phyloP scores from a whole-genome alignment of 2,113 vertebrate species.

The Seriola rivoliana region DNA sequence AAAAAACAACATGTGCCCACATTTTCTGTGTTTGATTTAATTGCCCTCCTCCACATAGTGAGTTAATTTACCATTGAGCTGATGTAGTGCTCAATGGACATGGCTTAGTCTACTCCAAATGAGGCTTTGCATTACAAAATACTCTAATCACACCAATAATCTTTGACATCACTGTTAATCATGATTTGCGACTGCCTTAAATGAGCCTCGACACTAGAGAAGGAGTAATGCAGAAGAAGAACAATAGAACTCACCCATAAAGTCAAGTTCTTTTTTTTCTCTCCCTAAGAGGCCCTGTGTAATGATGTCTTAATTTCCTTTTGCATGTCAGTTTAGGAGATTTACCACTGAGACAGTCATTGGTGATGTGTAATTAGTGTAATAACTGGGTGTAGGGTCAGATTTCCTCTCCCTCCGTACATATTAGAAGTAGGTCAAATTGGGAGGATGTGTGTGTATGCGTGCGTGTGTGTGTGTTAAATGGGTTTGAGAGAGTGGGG shows the following conservation, averaged over 20 bases:
- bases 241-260: constrained; percentile 12
- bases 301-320: constrained; percentile 70
- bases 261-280: constrained; percentile 29
- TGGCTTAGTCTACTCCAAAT: constrained; percentile 51
- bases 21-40: constrained; percentile 37
- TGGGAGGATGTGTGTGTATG: constrained; percentile 16
- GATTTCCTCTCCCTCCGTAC: constrained; percentile 50
- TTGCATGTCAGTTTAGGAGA: constrained; percentile 63
- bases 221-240: constrained; percentile 8
- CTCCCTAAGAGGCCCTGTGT: constrained; percentile 1
- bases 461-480: constrained; percentile 46
- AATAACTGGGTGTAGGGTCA: constrained; percentile 79
- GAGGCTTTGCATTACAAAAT: constrained; percentile 58
- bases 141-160: constrained; percentile 51
- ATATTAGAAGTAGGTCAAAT: constrained; percentile 74
- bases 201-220: constrained; percentile 30
- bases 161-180: constrained; percentile 49
- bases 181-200: constrained; percentile 38
- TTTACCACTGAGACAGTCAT: constrained; percentile 52
- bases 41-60: constrained; percentile 21
- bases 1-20: constrained; percentile 1
- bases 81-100: constrained; percentile 28
- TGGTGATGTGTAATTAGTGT: constrained; percentile 77
- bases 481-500: constrained; percentile 48
- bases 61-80: constrained; percentile 45